phyloP scores from a whole-genome alignment of 1,140 invertebrate genomes.

The Ips typographus region DNA sequence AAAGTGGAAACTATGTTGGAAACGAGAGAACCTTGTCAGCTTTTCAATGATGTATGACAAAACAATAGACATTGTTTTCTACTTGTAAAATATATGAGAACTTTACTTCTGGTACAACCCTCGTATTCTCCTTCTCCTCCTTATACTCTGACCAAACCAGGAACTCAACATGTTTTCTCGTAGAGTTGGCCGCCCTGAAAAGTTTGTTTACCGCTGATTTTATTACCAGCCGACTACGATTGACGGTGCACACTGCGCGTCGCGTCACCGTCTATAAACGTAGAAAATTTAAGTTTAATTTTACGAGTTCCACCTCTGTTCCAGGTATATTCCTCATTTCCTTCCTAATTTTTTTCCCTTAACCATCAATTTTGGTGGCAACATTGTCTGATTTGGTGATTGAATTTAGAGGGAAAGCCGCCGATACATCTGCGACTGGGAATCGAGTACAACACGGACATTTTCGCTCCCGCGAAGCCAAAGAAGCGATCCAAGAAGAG shows the following conservation, averaged over 20 bases:
- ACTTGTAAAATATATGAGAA: no score
- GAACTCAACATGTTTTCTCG: background rate
- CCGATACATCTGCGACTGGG: constrained; percentile 49
- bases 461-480: constrained; percentile 29
- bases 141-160: no score
- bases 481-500: constrained; percentile 40
- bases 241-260: constrained; percentile 28
- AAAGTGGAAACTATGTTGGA: no score
- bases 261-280: constrained; percentile 35
- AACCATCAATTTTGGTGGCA: background rate
- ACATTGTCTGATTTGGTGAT: constrained; percentile 7
- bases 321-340: constrained; percentile 25
- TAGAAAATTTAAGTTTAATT: constrained; percentile 27
- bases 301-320: constrained; percentile 12
- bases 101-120: no score
- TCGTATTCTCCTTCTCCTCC: no score
- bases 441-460: constrained; percentile 33
- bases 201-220: constrained; percentile 37
- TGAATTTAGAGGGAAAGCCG: constrained; percentile 43
- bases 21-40: no score
- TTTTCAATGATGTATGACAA: no score
- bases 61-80: no score
- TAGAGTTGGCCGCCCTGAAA: constrained; percentile 36
- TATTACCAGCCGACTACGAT: constrained; percentile 33
- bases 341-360: constrained; percentile 2